Evolutionary conservation across 2,888 invertebrate genomes (phyloP).

Genomic region (Ferdinandea cuprea): DNA sequence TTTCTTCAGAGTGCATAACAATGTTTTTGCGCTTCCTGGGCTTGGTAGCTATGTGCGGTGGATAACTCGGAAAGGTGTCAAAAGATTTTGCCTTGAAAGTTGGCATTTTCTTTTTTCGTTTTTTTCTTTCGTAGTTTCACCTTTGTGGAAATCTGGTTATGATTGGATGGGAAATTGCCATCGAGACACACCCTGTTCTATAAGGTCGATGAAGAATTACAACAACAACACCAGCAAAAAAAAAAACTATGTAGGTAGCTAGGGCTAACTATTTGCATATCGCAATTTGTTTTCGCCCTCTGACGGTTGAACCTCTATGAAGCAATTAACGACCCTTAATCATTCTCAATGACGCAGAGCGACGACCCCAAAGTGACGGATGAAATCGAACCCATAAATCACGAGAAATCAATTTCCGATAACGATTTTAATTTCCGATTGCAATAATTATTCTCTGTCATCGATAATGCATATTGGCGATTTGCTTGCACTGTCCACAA

Average conservation of each 20-base stretch:
- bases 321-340: constrained; percentile 69
- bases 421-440: constrained; percentile 82
- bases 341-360: constrained; percentile 45
- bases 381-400: constrained; percentile 72
- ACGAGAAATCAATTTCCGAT: constrained; percentile 81
- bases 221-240: too few species aligned
- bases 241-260: not conserved
- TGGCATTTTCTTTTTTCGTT: constrained; percentile 12
- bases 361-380: constrained; percentile 62
- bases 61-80: constrained; percentile 46
- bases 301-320: not conserved
- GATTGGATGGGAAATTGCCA: constrained; percentile 28
- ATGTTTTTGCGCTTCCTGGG: constrained; percentile 57
- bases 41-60: constrained; percentile 41
- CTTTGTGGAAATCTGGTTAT: constrained; percentile 17
- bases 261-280: too few species aligned
- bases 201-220: too few species aligned
- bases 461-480: constrained; percentile 66
- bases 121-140: not conserved
- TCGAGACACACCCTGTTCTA: constrained; percentile 40
- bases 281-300: constrained; percentile 1
- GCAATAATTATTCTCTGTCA: constrained; percentile 80
- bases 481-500: constrained; percentile 14
- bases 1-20: constrained; percentile 61
- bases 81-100: constrained; percentile 43